These are phyloP conservation scores for Smutsia gigantea DNA, from an alignment of 2,797 vertebrate genomes.

Conservation along the genomic window DNA sequence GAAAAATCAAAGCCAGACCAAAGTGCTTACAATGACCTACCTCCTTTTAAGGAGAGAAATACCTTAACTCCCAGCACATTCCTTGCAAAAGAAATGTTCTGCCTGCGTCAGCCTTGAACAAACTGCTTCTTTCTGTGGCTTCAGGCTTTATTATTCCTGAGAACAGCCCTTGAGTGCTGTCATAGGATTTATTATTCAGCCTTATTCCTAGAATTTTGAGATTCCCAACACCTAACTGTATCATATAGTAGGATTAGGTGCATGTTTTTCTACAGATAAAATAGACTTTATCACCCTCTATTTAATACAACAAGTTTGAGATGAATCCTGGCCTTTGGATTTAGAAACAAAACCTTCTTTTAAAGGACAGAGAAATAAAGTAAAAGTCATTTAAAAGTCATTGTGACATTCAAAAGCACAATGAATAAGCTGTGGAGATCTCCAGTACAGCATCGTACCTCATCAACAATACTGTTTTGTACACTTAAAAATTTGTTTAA, in stretches of 20 bases:
- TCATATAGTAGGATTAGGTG: background rate
- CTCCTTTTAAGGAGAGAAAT: background rate
- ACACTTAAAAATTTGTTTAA: background rate
- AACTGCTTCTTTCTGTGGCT: background rate
- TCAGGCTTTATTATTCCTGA: background rate
- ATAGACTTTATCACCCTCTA: background rate
- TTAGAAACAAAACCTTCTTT: constrained; percentile 26
- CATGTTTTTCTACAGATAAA: constrained; percentile 46
- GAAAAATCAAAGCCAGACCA: background rate
- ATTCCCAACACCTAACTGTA: background rate
- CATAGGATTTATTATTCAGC: background rate
- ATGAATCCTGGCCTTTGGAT: constrained; percentile 18
- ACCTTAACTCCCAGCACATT: background rate
- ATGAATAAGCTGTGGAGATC: background rate
- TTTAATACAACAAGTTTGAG: background rate
- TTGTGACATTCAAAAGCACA: background rate
- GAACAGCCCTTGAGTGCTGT: background rate
- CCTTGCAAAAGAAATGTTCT: background rate
- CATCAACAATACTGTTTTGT: background rate
- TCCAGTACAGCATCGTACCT: background rate
- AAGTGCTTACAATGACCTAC: background rate
- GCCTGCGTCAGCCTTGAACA: background rate
- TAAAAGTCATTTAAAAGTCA: background rate
- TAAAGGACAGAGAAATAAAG: constrained; percentile 45
- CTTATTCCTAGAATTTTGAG: background rate